phyloP scores from a whole-genome alignment of 2,888 invertebrate genomes.

The Hetaerina titia region DNA sequence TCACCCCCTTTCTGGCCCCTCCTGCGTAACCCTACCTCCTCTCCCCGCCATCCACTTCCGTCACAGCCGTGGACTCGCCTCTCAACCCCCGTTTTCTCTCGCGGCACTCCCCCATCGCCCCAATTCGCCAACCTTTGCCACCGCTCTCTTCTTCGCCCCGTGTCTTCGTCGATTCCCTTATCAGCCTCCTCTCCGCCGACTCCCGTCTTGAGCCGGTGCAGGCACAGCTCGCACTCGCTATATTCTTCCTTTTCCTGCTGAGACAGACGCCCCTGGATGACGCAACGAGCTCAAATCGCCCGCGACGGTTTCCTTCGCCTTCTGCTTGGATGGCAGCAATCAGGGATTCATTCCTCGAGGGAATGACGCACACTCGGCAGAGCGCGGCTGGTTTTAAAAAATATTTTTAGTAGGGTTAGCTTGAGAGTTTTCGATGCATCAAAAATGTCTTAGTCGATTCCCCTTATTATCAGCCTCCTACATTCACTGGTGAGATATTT shows the following conservation, averaged over 20 bases:
- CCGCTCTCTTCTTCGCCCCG: background rate
- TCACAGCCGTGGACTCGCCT: background rate
- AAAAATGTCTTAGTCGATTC: too few species aligned
- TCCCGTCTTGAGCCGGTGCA: background rate
- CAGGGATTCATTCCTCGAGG: background rate
- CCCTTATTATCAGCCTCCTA: too few species aligned
- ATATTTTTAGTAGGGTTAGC: too few species aligned
- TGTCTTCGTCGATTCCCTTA: background rate
- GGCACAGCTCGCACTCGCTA: background rate
- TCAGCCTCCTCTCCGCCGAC: background rate
- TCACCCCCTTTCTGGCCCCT: background rate
- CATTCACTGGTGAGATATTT: too few species aligned
- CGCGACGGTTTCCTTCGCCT: background rate
- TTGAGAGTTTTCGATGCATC: too few species aligned
- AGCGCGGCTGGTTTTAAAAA: too few species aligned
- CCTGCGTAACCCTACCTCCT: background rate
- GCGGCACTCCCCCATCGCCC: background rate
- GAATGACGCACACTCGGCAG: background rate
- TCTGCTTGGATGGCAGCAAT: background rate
- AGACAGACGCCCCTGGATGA: background rate
- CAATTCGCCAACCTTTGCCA: too few species aligned
- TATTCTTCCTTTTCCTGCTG: background rate
- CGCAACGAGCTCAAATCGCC: background rate
- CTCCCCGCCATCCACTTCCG: background rate
- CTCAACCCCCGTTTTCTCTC: background rate